Conservation (phyloP, 2,797 vertebrate genomes). For the Carduelis carduelis region DNA sequence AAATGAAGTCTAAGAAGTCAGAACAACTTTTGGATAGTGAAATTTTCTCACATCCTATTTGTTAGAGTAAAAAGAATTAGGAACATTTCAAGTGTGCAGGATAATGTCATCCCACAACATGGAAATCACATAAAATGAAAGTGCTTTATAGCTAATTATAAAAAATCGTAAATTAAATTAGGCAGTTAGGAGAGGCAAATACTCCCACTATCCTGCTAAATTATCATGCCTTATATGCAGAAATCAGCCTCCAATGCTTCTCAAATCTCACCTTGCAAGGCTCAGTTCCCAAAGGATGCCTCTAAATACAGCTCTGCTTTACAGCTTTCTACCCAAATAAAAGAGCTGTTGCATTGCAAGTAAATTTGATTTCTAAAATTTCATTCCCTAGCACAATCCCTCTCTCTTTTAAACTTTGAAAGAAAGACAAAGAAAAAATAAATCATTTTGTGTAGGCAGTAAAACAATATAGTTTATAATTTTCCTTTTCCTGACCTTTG, state of each 20-base stretch:
- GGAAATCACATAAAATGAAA: background rate
- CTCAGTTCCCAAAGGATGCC: slow-evolving; percentile 32
- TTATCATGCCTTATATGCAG: slow-evolving; percentile 20
- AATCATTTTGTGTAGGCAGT: slow-evolving; percentile 35
- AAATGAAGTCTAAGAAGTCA: background rate
- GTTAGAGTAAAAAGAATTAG: background rate
- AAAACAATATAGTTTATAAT: slow-evolving; percentile 64
- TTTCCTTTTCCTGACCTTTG: slow-evolving; percentile 66
- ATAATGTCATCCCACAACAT: background rate
- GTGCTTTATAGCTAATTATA: slow-evolving; percentile 12
- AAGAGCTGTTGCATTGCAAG: slow-evolving; percentile 41
- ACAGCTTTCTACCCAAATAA: slow-evolving; percentile 40
- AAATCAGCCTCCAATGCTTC: slow-evolving; percentile 39
- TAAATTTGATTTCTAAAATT: slow-evolving; percentile 49
- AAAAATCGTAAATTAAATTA: slow-evolving; percentile 37
- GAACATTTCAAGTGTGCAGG: background rate
- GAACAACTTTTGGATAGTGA: background rate
- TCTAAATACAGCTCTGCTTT: slow-evolving; percentile 44
- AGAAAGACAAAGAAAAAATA: slow-evolving; percentile 43
- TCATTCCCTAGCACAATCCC: slow-evolving; percentile 24
- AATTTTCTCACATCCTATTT: background rate
- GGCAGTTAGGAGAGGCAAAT: background rate
- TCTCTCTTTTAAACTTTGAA: slow-evolving; percentile 17
- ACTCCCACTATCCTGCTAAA: slow-evolving; percentile 13
- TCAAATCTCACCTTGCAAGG: slow-evolving; percentile 27